Base-by-base conservation (phyloP, 2,888 invertebrate species). In the Pollenia labialis region DNA sequence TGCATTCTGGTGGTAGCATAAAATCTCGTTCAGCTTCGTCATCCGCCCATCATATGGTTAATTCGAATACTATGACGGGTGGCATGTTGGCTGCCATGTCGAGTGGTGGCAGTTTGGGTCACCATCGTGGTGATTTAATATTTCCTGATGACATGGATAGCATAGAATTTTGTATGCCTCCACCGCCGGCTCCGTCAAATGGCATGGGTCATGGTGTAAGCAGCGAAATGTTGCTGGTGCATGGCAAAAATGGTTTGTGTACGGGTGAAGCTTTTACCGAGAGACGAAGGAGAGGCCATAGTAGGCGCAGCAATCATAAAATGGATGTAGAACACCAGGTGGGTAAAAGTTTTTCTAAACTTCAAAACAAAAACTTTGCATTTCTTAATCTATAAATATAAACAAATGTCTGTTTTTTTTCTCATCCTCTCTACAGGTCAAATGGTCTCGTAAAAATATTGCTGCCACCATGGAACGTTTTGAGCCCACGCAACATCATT, bases 381-480 rank as follows among this genome's bases (percentile, higher is more conserved):
- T 32, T 32, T 32, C 1, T 32, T 32, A 6, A 32, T 32, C 32
- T 4, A 0, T 6, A 6, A 32, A 32, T 32, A 32, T 6, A 6
- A 6, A 32, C 4, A 32, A 32, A 32, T 32, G 32, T 32, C 4
- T 32, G 4, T 32, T 32, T 32, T 32, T 0, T 50, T 40, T 6
- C 9, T 50, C 11, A 44, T 50, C 14, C 42, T 56, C 23, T 2
- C 88, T 88, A 8, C 85, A 93, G 93, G 95, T 95, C 56, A 94
- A 94, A 79, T 95, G 95, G 95, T 95, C 95, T 69, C 94, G 95
- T 88, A 95, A 95, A 90, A 95, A 95, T 89, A 95, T 95, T 52
- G 95, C 95, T 18, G 95, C 95, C 48, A 95, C 95, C 16, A 95
- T 95, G 95, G 95, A 95, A 89, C 93, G 95, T 81, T 95, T 95